phyloP scores from a whole-genome alignment of 1,140 invertebrate genomes.

The Doryteuthis pealeii region DNA sequence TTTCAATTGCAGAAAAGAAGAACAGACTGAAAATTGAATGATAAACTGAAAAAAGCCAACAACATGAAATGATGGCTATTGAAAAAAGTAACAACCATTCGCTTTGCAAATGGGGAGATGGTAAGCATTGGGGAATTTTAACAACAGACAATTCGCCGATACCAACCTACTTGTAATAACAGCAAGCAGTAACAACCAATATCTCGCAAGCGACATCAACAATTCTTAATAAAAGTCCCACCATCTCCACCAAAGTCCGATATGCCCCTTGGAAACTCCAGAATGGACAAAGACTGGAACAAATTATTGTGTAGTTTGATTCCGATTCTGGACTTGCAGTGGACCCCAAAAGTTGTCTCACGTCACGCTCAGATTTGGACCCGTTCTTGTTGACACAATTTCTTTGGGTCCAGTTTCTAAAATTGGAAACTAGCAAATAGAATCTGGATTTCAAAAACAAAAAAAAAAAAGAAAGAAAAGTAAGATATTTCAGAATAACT shows the following conservation, averaged over 20 bases:
- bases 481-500: too few relatives aligned
- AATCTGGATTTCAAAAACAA: too few relatives aligned
- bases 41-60: slow-evolving; percentile 36
- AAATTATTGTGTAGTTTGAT: slow-evolving; percentile 24
- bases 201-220: too few relatives aligned
- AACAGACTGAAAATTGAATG: slow-evolving; percentile 42
- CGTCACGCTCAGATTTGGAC: slow-evolving; percentile 23
- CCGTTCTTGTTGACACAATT: slow-evolving; percentile 23
- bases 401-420: neutral
- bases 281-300: slow-evolving; percentile 2
- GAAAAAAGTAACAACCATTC: slow-evolving; percentile 4
- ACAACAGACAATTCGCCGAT: too few relatives aligned
- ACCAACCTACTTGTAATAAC: too few relatives aligned
- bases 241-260: neutral
- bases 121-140: too few relatives aligned
- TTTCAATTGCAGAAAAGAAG: slow-evolving; percentile 41
- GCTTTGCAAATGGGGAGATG: too few relatives aligned
- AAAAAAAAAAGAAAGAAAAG: too few relatives aligned
- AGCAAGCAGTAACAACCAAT: too few relatives aligned
- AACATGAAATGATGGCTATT: slow-evolving; percentile 29
- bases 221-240: too few relatives aligned
- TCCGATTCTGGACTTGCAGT: slow-evolving; percentile 36
- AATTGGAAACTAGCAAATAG: neutral
- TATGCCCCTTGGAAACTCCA: neutral
- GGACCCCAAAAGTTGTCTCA: slow-evolving; percentile 25